Evolutionary conservation across 2,113 vertebrate genomes (phyloP), one percentile per base, ranked within the genome.

Genomic region (Scytalopus superciliaris): DNA sequence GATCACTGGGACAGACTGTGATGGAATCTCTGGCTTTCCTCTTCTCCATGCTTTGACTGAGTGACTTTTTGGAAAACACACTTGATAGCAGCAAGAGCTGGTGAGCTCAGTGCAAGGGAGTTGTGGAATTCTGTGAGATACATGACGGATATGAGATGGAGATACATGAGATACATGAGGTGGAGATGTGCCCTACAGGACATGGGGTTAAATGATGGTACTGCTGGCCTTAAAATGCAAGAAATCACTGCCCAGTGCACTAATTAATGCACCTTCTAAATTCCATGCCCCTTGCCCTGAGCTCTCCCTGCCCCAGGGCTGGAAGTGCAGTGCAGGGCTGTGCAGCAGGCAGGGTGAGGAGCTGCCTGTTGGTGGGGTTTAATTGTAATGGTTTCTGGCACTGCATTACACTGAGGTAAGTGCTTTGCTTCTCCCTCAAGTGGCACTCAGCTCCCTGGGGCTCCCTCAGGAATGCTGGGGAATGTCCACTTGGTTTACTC

Each of bases 371-470:
- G 79, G 22, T 3, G 12, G 21, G 25, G 1, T 42, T 78, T 28
- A 4, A 50, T 4, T 50, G 13, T 74, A 80, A 86, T 93, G 82
- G 19, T 47, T 96, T 92, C 92, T 96, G 93, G 94, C 95, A 93
- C 44, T 86, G 91, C 79, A 69, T 93, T 70, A 37, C 85, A 18
- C 42, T 9, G 88, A 95, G 85, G 47, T 59, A 77, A 97, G 93
- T 77, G 94, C 90, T 96, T 92, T 94, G 85, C 74, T 90, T 55
- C 72, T 80, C 90, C 93, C 79, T 67, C 90, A 63, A 93, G 94
- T 95, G 93, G 66, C 92, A 86, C 85, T 93, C 27, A 0, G 75
- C 63, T 94, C 92, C 93, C 93, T 14, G 15, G 95, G 85, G 90
- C 14, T 93, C 86, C 63, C 68, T 47, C 11, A 2, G 17, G 90